phyloP scores from a whole-genome alignment of 2,113 vertebrate genomes.

The Loxodonta africana region DNA sequence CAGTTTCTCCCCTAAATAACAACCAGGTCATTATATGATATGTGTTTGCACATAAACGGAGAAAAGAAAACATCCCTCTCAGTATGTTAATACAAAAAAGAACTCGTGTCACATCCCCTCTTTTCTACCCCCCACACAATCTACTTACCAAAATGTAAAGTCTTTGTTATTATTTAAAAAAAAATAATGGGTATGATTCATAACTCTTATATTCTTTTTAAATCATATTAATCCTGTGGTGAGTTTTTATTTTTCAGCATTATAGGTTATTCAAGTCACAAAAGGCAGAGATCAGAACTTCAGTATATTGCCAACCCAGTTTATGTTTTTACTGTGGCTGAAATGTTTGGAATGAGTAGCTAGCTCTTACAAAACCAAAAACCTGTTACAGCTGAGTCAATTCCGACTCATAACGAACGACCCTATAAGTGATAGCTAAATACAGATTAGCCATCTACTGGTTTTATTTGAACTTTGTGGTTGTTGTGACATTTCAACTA shows the following conservation, averaged over 20 bases:
- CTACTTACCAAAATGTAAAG: neutral
- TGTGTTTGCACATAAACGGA: neutral
- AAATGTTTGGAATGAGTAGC: neutral
- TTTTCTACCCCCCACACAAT: neutral
- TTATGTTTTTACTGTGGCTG: neutral
- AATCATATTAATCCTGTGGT: neutral
- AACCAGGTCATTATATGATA: neutral
- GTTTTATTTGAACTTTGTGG: constrained; percentile 10
- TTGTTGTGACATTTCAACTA: constrained; percentile 57
- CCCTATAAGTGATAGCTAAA: neutral
- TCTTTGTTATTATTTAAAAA: neutral
- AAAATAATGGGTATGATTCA: neutral
- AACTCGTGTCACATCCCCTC: neutral
- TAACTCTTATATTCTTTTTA: constrained; percentile 10
- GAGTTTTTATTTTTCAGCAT: neutral
- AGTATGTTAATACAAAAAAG: neutral
- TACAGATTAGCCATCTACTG: neutral
- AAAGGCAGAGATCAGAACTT: neutral
- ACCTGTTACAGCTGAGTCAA: no score
- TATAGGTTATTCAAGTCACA: constrained; percentile 4
- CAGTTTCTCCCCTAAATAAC: neutral
- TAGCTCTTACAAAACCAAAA: neutral
- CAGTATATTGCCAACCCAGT: neutral
- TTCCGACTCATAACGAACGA: no score
- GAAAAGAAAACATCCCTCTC: neutral